Evolutionary conservation across 2,113 vertebrate genomes (phyloP).

Genomic region (Mandrillus leucophaeus): DNA sequence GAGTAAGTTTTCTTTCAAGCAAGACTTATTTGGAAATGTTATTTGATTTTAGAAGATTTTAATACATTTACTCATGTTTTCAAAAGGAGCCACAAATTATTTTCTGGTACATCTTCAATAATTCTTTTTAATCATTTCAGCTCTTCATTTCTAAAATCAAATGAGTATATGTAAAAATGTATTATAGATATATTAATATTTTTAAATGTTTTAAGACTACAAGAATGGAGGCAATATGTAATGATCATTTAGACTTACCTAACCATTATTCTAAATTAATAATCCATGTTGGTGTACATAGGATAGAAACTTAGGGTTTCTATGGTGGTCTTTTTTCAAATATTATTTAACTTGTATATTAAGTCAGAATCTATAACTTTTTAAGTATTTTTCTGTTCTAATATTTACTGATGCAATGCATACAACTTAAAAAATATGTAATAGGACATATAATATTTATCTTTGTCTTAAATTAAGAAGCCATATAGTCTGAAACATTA

Average conservation of each 20-base stretch:
- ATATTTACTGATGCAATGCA: background rate
- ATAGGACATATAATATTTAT: background rate
- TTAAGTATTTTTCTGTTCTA: background rate
- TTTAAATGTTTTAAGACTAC: background rate
- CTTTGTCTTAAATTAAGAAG: background rate
- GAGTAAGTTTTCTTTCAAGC: background rate
- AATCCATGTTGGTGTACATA: background rate
- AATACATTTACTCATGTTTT: background rate
- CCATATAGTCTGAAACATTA: background rate
- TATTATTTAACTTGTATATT: background rate
- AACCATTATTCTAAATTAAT: background rate
- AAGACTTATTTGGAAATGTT: background rate
- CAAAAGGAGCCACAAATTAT: background rate
- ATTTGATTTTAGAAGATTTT: background rate
- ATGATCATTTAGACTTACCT: background rate
- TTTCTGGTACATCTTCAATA: background rate
- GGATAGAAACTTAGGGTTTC: background rate
- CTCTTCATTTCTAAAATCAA: slow-evolving; percentile 31
- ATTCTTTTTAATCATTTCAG: slow-evolving; percentile 29
- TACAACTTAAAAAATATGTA: background rate
- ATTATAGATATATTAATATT: background rate
- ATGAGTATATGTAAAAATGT: background rate
- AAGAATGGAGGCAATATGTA: background rate
- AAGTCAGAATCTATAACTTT: background rate
- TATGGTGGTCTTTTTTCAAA: background rate